Evolutionary conservation across 1,140 invertebrate genomes (phyloP).

Genomic region (Melipona quadrifasciata): DNA sequence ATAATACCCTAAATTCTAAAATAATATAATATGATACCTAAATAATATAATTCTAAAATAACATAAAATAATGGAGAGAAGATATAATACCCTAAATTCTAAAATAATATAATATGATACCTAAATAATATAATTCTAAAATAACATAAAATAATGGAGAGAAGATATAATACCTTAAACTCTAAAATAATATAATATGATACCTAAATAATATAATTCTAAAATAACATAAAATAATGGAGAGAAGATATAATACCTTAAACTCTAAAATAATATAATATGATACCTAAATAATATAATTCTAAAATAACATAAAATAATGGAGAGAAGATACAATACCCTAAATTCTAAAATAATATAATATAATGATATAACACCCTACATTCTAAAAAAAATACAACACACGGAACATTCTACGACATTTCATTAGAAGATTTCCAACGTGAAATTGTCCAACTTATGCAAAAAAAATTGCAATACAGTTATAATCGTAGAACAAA

Average conservation of each 20-base stretch:
- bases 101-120: too few species aligned
- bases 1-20: not conserved
- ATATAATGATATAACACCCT: not conserved
- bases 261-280: too few species aligned
- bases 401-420: not conserved
- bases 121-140: too few species aligned
- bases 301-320: too few species aligned
- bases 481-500: not conserved
- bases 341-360: not conserved
- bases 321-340: not conserved
- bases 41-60: too few species aligned
- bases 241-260: not conserved
- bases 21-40: too few species aligned
- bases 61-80: not conserved
- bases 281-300: too few species aligned
- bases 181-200: too few species aligned
- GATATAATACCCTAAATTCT: not conserved
- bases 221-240: not conserved
- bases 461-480: too few species aligned
- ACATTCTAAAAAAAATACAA: not conserved
- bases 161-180: not conserved
- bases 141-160: too few species aligned
- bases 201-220: too few species aligned
- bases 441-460: not conserved
- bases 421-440: not conserved